Base-by-base conservation (phyloP, 2,797 vertebrate species). In the Gallirallus australis region DNA sequence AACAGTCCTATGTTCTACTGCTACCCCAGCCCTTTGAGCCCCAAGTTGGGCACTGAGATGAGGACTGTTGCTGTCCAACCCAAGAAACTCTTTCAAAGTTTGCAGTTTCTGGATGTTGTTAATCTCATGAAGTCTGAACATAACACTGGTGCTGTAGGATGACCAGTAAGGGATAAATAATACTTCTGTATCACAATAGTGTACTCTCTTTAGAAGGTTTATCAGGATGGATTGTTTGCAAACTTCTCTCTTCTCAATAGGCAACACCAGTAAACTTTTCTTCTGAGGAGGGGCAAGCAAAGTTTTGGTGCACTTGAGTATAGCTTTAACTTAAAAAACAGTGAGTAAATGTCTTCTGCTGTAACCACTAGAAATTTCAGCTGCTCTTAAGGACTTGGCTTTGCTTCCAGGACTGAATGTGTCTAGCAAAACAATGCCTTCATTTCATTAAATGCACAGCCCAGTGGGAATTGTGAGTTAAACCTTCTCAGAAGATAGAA, bases 381-480 rank as follows among this genome's bases (percentile, higher is more conserved):
- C 40, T 90, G 33, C 33, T 57, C 21, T 65, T 3, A 70, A 64
- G 42, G 68, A 53, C 61, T 71, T 68, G 64, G 56, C 87, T 94
- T 91, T 86, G 17, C 17, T 95, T 80, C 91, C 65, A 69, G 27
- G 30, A 65, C 40, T 81, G 48, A 73, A 27, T 64, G 37, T 81
- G 33, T 91, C 61, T 86, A 61, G 82, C 30, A 81, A 80, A 95
- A 94, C 76, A 86, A 75, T 83, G 47, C 80, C 59, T 90, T 93
- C 37, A 3, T 81, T 71, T 75, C 19, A 35, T 94, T 90, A 93
- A 94, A 65, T 71, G 53, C 65, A 35, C 48, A 86, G 45, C 54
- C 50, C 10, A 28, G 19, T 85, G 72, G 76, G 82, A 82, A 78
- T 91, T 78, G 64, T 50, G 72, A 72, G 94, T 83, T 81, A 77